phyloP scores from a whole-genome alignment of 2,113 vertebrate genomes.

The Chionomys nivalis region DNA sequence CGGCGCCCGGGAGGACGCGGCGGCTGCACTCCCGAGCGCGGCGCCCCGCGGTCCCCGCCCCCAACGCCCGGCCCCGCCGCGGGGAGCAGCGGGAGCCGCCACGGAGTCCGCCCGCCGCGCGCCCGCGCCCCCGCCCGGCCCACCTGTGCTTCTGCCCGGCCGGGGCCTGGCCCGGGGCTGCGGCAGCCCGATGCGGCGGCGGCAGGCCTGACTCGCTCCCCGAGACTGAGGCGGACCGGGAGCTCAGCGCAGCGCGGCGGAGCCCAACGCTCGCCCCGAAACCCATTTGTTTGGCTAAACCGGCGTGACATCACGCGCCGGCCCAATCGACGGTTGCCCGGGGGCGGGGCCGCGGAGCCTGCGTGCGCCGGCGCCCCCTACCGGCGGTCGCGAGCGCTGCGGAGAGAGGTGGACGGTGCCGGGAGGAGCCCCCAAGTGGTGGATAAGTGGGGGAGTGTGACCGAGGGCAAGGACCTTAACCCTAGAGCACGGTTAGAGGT shows the following conservation, averaged over 20 bases:
- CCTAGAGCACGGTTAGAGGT: neutral
- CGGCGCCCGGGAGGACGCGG: neutral
- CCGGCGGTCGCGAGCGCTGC: neutral
- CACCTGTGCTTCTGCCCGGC: constrained; percentile 55
- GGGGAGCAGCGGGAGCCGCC: constrained; percentile 69
- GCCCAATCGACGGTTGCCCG: constrained; percentile 70
- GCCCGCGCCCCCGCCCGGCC: constrained; percentile 17
- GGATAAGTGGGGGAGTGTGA: neutral
- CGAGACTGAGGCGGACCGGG: constrained; percentile 47
- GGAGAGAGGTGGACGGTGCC: neutral
- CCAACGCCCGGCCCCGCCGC: constrained; percentile 25
- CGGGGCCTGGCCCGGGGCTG: constrained; percentile 39
- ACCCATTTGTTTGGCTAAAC: constrained; percentile 81
- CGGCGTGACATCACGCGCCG: constrained; percentile 78
- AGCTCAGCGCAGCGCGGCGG: constrained; percentile 64
- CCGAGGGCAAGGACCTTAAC: neutral
- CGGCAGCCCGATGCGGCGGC: neutral
- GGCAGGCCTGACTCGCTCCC: constrained; percentile 58
- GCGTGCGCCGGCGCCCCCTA: constrained; percentile 42
- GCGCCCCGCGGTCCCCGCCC: constrained; percentile 16
- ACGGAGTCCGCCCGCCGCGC: constrained; percentile 44
- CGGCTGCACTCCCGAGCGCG: neutral
- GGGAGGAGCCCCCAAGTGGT: neutral
- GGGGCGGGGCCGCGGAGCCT: constrained; percentile 52
- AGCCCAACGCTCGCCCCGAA: constrained; percentile 74